Evolutionary conservation across 2,113 vertebrate species (phyloP).

Genomic region (Phoenicopterus ruber): DNA sequence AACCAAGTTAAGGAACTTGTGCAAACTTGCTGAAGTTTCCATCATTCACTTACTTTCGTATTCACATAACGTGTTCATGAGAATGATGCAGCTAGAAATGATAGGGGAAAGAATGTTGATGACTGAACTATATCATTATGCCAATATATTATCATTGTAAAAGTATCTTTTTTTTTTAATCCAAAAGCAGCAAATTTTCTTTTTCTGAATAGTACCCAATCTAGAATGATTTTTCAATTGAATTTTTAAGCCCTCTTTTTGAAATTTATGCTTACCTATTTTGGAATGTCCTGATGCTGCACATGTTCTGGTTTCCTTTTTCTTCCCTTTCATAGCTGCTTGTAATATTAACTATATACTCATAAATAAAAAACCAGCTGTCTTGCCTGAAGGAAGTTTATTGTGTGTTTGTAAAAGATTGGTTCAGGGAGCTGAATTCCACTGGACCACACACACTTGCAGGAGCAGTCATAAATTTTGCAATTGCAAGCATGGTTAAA

Average conservation of each 20-base stretch:
- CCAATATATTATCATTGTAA: neutral
- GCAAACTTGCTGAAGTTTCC: neutral
- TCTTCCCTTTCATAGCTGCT: neutral
- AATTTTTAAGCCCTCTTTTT: neutral
- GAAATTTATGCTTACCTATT: neutral
- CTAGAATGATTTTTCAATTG: neutral
- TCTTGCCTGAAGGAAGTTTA: slow-evolving; percentile 9
- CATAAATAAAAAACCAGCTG: neutral
- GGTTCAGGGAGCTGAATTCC: slow-evolving; percentile 16
- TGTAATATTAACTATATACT: slow-evolving; percentile 26
- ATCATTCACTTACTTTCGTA: neutral
- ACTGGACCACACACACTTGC: neutral
- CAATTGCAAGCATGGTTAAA: neutral
- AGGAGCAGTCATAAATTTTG: slow-evolving; percentile 49
- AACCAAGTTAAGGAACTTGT: neutral
- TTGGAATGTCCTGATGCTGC: neutral
- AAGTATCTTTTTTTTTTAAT: neutral
- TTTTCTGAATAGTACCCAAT: neutral
- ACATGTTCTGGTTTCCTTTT: neutral
- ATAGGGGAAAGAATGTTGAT: neutral
- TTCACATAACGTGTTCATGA: neutral
- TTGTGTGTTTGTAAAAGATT: slow-evolving; percentile 15
- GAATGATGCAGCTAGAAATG: neutral
- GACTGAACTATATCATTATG: neutral
- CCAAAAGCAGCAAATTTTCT: neutral